phyloP scores from a whole-genome alignment of 2,888 invertebrate genomes.

The Galerucella calmariensis region DNA sequence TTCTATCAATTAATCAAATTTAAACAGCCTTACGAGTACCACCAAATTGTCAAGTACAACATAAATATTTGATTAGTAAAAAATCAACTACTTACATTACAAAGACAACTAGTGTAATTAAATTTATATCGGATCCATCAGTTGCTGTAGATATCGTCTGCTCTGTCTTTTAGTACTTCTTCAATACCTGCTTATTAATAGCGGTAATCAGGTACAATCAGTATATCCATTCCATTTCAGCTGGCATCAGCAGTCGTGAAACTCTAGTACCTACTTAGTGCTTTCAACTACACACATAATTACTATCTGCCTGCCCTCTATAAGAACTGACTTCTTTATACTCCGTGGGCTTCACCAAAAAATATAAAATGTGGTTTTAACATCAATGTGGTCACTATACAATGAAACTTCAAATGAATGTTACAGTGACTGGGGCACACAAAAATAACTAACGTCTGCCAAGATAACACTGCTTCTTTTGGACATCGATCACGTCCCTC shows the following conservation, averaged over 20 bases:
- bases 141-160: neutral
- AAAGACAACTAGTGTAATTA: neutral
- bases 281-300: constrained; percentile 50
- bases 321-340: constrained; percentile 30
- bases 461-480: too few species aligned
- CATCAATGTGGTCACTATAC: too few species aligned
- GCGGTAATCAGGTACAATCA: constrained; percentile 56
- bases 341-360: constrained; percentile 5
- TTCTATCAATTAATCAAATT: too few species aligned
- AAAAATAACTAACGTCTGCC: too few species aligned
- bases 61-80: too few species aligned
- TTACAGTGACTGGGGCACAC: too few species aligned
- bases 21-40: too few species aligned
- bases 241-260: constrained; percentile 50
- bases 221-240: constrained; percentile 51
- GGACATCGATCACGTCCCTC: too few species aligned
- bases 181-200: constrained; percentile 54
- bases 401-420: too few species aligned
- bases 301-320: constrained; percentile 44
- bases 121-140: neutral
- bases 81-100: neutral
- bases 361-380: neutral
- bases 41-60: too few species aligned
- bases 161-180: constrained; percentile 21
- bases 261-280: constrained; percentile 52